Base-by-base conservation (phyloP, 2,888 invertebrate species). In the Apodemia duryi region DNA sequence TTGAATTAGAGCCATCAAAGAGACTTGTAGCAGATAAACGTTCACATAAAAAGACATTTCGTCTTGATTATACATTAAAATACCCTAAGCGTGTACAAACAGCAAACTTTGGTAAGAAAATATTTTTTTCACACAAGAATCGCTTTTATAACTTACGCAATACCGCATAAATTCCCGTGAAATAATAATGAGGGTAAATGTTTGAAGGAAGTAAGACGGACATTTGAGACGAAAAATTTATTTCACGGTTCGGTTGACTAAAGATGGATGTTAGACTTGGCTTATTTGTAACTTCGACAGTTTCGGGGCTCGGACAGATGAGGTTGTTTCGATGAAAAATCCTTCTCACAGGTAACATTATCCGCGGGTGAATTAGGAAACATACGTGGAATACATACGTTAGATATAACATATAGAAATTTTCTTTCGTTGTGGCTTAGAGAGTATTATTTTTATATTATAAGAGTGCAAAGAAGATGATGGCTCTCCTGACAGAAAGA, bases 221-320 rank as follows among this genome's bases (percentile, higher is more conserved):
- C 57, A 65, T 62, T 65, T 54, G 52, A 54, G 57, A 65, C 54
- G 65, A 62, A 62, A 64, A 67, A 67, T 67, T 61, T 67, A 63
- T 68, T 68, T 64, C 64, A 43, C 67, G 64, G 62, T 60, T 63
- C 52, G 49, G 63, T 57, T 51, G 54, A 43, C 13, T 28, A 28
- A 32, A 41, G 63, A 52, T 28, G 63, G 63, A 51, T 63, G 51
- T n/a, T 6, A n/a, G 57, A 49, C 21, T 21, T 49, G 49, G 57
- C 57, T 57, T 32, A 32, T 64, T 60, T 60, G 64, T 64, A 60
- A 64, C 61, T 57, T 64, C 64, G 61, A 64, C 61, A 64, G 64
- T 11, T 29, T n/a, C 32, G 10, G 49, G 35, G 29, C 29, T 28
- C 46, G 57, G 60, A 64, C 64, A 13, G 64, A 64, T 61, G 64